Evolutionary conservation across 2,888 invertebrate genomes (phyloP), one percentile per base, ranked within the genome.

Genomic region (Gnatocerus cornutus): DNA sequence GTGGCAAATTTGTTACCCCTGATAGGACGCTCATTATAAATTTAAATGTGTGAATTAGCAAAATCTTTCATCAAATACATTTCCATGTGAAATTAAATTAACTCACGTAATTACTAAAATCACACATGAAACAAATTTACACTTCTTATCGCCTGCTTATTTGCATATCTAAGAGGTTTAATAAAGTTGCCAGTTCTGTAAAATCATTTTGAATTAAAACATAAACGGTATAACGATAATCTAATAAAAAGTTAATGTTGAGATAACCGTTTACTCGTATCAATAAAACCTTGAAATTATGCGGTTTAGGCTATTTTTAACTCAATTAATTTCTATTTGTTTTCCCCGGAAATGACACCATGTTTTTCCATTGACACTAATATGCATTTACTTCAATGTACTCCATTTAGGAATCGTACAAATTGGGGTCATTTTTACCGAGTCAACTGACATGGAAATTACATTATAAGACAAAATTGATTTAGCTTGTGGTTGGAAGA

Each of bases 281-380:
- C 59, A 48, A 59, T 59, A 59, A 33, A 59, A 30, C 59, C 37
- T 48, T 45, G 59, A 33, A 56, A 43, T 21, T 29, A 43, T 41
- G 39, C 39, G 14, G n/a, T 14, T 33, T 7, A 33, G 12, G 37
- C 55, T 55, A 55, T 55, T 55, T 55, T 55, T 39, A 55, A 45
- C 58, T 43, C 58, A 27, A 41, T 58, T 45, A 58, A 58, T 45
- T 58, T 27, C 30, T 27, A 21, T 45, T 58, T 30, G 39, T 58
- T 58, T 58, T 21, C 13, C 27, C 58, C 45, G 45, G 58, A 58
- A 16, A 58, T 58, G 58, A 29, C 43, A 55, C 16, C 13, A 58
- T 45, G 58, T 43, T 7, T 45, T 55, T 29, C 27, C 21, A 33
- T 27, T 53, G 52, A 30, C 52, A 53, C 29, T 53, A 53, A 53